Conservation (phyloP, 1,140 invertebrate species). For the Aphaenogaster rudis region DNA sequence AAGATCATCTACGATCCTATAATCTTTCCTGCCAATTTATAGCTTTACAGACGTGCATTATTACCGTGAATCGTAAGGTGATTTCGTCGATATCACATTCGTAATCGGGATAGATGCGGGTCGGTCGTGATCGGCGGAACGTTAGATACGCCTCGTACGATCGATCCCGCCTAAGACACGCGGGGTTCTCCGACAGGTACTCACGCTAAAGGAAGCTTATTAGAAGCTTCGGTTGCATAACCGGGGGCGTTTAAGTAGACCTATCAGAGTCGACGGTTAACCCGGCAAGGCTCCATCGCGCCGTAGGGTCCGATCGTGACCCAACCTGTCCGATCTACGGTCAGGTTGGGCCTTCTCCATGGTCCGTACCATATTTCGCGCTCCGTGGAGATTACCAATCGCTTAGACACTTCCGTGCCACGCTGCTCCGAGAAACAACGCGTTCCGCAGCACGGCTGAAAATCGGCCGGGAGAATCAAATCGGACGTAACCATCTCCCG, state of each 20-base stretch:
- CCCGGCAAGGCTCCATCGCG: slow-evolving; percentile 70
- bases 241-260: slow-evolving; percentile 74
- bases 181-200: slow-evolving; percentile 65
- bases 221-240: slow-evolving; percentile 78
- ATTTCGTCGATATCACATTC: slow-evolving; percentile 40
- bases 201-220: slow-evolving; percentile 75
- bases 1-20: background rate
- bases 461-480: slow-evolving; percentile 42
- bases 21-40: slow-evolving; percentile 12
- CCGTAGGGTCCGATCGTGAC: slow-evolving; percentile 82
- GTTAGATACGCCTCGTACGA: slow-evolving; percentile 59
- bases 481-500: slow-evolving; percentile 37
- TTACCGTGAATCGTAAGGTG: slow-evolving; percentile 12
- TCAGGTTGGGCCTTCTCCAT: slow-evolving; percentile 77
- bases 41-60: background rate
- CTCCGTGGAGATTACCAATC: slow-evolving; percentile 79
- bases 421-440: slow-evolving; percentile 58
- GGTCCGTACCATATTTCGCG: slow-evolving; percentile 81
- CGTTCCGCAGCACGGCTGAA: slow-evolving; percentile 38
- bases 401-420: slow-evolving; percentile 79
- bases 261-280: slow-evolving; percentile 76
- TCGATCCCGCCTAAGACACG: slow-evolving; percentile 61
- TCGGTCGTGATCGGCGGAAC: slow-evolving; percentile 65
- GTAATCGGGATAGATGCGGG: slow-evolving; percentile 27
- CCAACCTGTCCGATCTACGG: slow-evolving; percentile 83